A percentile compares a stretch with the other conserved stretches of the same genome.
phyloP scores from a whole-genome alignment of 2,797 vertebrate genomes.

The Spinus pinus region DNA sequence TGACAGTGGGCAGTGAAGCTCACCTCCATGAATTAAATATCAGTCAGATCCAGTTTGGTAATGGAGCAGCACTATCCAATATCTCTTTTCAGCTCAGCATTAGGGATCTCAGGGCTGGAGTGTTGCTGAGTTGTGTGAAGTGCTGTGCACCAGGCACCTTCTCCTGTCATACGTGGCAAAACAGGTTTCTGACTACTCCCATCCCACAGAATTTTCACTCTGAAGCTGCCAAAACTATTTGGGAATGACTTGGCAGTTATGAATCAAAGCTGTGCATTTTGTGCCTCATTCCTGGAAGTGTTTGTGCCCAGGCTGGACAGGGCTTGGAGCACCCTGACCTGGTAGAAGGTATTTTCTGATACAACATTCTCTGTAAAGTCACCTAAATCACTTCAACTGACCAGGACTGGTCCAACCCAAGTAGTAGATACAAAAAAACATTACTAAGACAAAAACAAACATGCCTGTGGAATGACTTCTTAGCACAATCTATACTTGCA shows the following conservation, averaged over 20 bases:
- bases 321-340: not conserved
- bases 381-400: not conserved
- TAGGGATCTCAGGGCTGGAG: not conserved
- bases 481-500: not conserved
- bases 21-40: constrained; percentile 45
- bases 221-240: not conserved
- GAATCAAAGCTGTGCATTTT: not conserved
- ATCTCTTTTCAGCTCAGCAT: not conserved
- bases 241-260: not conserved
- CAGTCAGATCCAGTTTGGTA: constrained; percentile 38
- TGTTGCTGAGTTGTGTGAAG: not conserved
- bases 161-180: not conserved
- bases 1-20: not conserved
- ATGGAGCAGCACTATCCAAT: not conserved
- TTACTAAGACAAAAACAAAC: not conserved
- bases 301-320: not conserved
- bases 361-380: not conserved
- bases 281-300: not conserved
- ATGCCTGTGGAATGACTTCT: not conserved
- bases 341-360: not conserved
- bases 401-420: not conserved
- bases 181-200: not conserved
- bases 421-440: not conserved
- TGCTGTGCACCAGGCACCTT: fast-evolving
- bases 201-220: not conserved